Percentiles rank a stretch among this genome's conserved stretches.
Conservation (phyloP, 2,797 vertebrate species). For the Anas acuta region DNA sequence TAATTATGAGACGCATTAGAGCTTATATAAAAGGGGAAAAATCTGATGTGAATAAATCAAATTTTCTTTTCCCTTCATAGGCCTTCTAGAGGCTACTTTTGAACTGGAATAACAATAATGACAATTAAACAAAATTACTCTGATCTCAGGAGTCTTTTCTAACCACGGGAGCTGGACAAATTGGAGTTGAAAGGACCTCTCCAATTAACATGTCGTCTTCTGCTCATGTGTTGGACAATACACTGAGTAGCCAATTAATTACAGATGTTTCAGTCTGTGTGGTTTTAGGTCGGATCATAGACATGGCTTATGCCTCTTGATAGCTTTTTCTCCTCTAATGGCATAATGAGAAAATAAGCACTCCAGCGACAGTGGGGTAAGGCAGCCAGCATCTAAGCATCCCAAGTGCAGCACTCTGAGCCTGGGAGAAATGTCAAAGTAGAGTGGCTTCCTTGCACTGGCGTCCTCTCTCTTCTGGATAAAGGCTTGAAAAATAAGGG, state of each 20-base stretch:
- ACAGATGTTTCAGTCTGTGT: background rate
- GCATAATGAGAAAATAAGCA: conserved; percentile 3
- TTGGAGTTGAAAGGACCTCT: conserved; percentile 19
- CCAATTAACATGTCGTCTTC: background rate
- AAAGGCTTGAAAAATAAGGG: background rate
- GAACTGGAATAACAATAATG: background rate
- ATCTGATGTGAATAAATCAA: background rate
- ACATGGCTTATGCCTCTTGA: background rate
- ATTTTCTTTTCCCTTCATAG: conserved; percentile 24
- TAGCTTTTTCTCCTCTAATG: background rate
- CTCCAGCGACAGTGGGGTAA: background rate
- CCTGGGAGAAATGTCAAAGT: background rate
- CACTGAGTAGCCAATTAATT: conserved; percentile 20
- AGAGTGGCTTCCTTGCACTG: background rate
- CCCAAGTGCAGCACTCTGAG: fast-evolving
- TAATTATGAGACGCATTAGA: conserved; percentile 41
- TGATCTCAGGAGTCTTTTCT: background rate
- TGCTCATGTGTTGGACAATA: background rate
- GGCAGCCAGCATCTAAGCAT: background rate
- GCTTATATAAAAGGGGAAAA: background rate
- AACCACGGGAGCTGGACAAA: background rate
- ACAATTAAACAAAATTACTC: background rate
- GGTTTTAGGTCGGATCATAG: conserved; percentile 9
- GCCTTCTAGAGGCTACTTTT: background rate
- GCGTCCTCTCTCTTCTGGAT: background rate